Conservation (phyloP, 92 coral and sea anemone genomes). For the Anthopleura xanthogrammica region DNA sequence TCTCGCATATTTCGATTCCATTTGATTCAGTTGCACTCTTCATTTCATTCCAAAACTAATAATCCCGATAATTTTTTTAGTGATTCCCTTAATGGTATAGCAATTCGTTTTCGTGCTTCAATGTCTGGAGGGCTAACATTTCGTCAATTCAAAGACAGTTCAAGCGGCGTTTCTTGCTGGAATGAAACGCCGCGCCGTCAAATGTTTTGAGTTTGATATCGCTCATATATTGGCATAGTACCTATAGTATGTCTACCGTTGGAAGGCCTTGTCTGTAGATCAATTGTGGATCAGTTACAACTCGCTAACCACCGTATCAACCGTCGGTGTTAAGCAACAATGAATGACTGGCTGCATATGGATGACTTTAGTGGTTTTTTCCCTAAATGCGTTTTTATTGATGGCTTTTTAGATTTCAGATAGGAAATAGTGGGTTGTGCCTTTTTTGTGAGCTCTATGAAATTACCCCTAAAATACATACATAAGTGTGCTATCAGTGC, state of each 20-base stretch:
- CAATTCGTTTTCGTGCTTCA: background rate
- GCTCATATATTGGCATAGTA: background rate
- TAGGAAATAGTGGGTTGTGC: constrained; percentile 15
- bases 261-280: constrained; percentile 7
- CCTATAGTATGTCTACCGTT: constrained; percentile 6
- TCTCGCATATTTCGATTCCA: background rate
- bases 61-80: background rate
- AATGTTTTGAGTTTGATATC: constrained; percentile 8
- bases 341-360: constrained; percentile 2
- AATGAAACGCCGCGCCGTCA: background rate
- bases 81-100: background rate
- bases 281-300: constrained; percentile 7
- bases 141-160: background rate
- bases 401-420: constrained; percentile 30
- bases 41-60: background rate
- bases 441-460: constrained; percentile 5
- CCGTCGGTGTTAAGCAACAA: constrained; percentile 10
- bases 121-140: constrained; percentile 6
- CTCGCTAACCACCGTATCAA: constrained; percentile 4
- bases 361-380: constrained; percentile 18
- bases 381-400: constrained; percentile 30
- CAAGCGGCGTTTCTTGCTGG: background rate
- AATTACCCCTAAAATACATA: background rate
- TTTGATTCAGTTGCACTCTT: constrained; percentile 6
- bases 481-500: background rate